These are phyloP conservation scores for Lepidonotus clava DNA, from an alignment of 2,888 invertebrate species.

Conservation along the genomic window DNA sequence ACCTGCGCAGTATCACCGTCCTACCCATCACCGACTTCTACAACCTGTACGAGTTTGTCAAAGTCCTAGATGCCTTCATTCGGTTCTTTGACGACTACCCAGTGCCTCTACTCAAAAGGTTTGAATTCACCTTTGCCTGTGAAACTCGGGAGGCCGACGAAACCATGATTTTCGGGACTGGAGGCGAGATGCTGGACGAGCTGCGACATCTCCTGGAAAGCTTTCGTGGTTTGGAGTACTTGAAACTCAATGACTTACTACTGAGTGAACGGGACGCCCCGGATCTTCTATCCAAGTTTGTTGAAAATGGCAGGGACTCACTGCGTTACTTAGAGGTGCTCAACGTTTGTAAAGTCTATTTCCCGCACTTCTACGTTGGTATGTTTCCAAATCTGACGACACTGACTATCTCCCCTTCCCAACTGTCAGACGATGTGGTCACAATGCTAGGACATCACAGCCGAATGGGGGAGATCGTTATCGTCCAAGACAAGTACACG, in stretches of 20 bases:
- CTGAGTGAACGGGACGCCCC: conserved; percentile 86
- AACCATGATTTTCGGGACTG: conserved; percentile 86
- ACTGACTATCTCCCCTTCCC: conserved; percentile 83
- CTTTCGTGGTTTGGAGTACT: conserved; percentile 84
- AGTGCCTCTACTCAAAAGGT: conserved; percentile 72
- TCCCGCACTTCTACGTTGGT: conserved; percentile 87
- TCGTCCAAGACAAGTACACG: conserved; percentile 85
- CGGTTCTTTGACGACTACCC: conserved; percentile 81
- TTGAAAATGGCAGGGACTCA: conserved; percentile 84
- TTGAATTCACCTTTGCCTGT: conserved; percentile 87
- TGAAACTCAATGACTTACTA: conserved; percentile 88
- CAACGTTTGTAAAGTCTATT: conserved; percentile 87
- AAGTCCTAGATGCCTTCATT: conserved; percentile 88
- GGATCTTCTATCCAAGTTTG: conserved; percentile 87
- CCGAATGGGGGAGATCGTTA: conserved; percentile 85
- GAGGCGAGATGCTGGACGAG: conserved; percentile 82
- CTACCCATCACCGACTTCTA: conserved; percentile 89
- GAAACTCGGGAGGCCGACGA: conserved; percentile 71
- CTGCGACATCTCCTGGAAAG: conserved; percentile 84
- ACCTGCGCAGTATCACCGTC: conserved; percentile 86
- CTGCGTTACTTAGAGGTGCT: conserved; percentile 86
- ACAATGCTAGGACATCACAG: conserved; percentile 84
- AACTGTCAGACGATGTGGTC: conserved; percentile 87
- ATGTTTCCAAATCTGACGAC: conserved; percentile 88
- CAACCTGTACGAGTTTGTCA: conserved; percentile 91